A percentile compares a stretch with the other conserved stretches of the same genome.
Conservation (phyloP, 1,140 invertebrate genomes). For the Mamestra configurata region DNA sequence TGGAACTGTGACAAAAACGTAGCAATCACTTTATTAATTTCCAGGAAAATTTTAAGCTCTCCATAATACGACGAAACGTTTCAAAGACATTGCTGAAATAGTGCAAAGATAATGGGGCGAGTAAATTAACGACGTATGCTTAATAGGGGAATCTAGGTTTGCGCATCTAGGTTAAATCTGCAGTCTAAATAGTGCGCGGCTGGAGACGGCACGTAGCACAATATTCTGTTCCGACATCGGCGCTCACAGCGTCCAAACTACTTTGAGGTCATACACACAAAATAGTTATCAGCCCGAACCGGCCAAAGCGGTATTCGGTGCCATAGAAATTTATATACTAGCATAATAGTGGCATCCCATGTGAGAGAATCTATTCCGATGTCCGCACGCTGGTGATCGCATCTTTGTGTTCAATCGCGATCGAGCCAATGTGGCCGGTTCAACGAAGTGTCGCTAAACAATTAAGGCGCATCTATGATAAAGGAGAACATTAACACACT, state of each 20-base stretch:
- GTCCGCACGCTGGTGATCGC: not conserved
- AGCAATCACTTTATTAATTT: slow-evolving; percentile 7
- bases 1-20: slow-evolving; percentile 5
- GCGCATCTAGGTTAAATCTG: slow-evolving; percentile 32
- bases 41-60: slow-evolving; percentile 3
- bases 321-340: slow-evolving; percentile 54
- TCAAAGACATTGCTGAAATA: slow-evolving; percentile 47
- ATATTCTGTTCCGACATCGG: slow-evolving; percentile 48
- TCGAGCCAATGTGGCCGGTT: not conserved
- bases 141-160: slow-evolving; percentile 49
- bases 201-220: slow-evolving; percentile 37
- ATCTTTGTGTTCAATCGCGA: slow-evolving; percentile 35
- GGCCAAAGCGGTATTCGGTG: slow-evolving; percentile 37
- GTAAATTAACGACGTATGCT: slow-evolving; percentile 54
- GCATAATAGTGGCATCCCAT: slow-evolving; percentile 42
- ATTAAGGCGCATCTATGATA: slow-evolving; percentile 24
- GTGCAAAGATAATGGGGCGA: slow-evolving; percentile 52
- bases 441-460: slow-evolving; percentile 1
- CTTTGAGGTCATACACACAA: slow-evolving; percentile 54
- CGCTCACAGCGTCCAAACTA: slow-evolving; percentile 37
- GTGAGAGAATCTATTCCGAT: slow-evolving; percentile 39
- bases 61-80: not conserved
- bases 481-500: not conserved
- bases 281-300: slow-evolving; percentile 53
- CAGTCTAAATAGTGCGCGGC: slow-evolving; percentile 39